A percentile compares a stretch with the other conserved stretches of the same genome.
Evolutionary conservation across 2,113 vertebrate species (phyloP).

Genomic region (human): DNA sequence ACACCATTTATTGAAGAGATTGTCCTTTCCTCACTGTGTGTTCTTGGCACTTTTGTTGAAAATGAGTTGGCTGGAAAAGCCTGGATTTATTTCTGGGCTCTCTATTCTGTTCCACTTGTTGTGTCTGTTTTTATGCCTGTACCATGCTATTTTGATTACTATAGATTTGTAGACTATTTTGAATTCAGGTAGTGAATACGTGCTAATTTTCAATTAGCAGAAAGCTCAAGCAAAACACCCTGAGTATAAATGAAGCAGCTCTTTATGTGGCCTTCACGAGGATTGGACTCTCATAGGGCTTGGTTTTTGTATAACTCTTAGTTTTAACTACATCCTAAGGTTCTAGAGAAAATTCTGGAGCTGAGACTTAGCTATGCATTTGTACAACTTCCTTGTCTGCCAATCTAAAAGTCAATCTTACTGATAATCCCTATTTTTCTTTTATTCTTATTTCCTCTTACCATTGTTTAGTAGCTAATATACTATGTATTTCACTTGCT

Average conservation of each 20-base stretch:
- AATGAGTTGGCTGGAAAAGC: background rate
- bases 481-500: background rate
- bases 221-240: background rate
- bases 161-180: background rate
- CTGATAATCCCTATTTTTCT: background rate
- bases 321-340: background rate
- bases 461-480: background rate
- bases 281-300: background rate
- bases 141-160: background rate
- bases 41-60: background rate
- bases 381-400: background rate
- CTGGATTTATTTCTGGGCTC: background rate
- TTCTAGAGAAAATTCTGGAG: background rate
- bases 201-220: background rate
- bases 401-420: background rate
- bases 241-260: background rate
- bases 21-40: background rate
- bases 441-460: background rate
- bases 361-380: background rate
- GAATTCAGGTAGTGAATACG: background rate
- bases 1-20: background rate
- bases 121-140: background rate
- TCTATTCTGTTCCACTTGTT: background rate
- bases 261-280: background rate
- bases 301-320: background rate